These are phyloP conservation scores for Cottoperca gobio DNA, from an alignment of 2,797 vertebrate species.

Conservation along the genomic window DNA sequence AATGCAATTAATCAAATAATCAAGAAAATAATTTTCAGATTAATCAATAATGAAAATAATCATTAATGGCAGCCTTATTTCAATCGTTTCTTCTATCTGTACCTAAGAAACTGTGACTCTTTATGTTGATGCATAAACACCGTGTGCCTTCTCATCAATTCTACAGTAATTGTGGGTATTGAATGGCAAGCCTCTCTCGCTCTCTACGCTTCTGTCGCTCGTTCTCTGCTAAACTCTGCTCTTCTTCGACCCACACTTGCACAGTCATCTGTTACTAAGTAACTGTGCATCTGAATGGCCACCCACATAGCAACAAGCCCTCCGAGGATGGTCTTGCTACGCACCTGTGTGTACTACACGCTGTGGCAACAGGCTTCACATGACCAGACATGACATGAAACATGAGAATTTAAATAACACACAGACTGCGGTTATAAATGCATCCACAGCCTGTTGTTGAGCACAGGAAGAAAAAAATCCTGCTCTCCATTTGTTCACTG, in stretches of 20 bases:
- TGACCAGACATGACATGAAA: conserved; percentile 34
- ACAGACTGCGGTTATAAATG: conserved; percentile 3
- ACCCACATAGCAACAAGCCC: conserved; percentile 78
- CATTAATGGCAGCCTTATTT: neutral
- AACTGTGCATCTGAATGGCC: conserved; percentile 68
- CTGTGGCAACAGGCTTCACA: conserved; percentile 22
- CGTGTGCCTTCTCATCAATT: neutral
- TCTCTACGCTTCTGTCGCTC: conserved; percentile 23
- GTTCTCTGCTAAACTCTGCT: conserved; percentile 45
- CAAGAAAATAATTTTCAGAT: neutral
- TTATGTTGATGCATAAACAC: neutral
- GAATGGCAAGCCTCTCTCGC: conserved; percentile 42
- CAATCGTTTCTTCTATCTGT: neutral
- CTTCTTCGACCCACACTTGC: conserved; percentile 63
- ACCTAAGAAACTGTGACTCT: conserved; percentile 6
- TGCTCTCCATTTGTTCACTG: conserved; percentile 41
- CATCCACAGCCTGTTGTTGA: neutral
- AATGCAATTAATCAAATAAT: neutral
- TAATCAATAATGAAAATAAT: neutral
- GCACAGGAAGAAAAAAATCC: conserved; percentile 5
- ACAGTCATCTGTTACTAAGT: conserved; percentile 80
- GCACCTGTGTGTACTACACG: conserved; percentile 48
- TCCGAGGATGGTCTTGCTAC: conserved; percentile 37
- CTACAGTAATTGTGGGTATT: conserved; percentile 20
- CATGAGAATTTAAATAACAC: conserved; percentile 7